Percentiles rank a stretch among this genome's conserved stretches.
Conservation (phyloP, 1,140 invertebrate species). For the Pogonomyrmex californicus region DNA sequence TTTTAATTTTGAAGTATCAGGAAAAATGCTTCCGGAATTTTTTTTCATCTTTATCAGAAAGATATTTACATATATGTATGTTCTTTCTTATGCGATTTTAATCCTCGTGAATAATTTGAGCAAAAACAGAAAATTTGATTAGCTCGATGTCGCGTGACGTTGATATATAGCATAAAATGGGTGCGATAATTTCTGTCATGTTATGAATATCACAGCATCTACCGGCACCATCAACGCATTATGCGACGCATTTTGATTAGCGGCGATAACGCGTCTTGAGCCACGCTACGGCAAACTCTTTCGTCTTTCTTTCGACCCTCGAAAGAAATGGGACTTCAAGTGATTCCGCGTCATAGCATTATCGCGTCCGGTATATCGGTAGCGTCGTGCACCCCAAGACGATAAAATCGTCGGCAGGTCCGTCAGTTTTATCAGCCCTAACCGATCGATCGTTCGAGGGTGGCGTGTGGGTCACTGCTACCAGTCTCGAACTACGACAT, state of each 20-base stretch:
- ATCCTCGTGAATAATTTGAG: neutral
- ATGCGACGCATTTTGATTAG: constrained; percentile 42
- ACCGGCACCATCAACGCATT: constrained; percentile 11
- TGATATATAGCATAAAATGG: constrained; percentile 25
- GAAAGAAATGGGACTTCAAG: constrained; percentile 62
- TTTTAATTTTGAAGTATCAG: neutral
- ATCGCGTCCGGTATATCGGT: constrained; percentile 67
- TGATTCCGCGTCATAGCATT: constrained; percentile 63
- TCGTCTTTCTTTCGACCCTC: constrained; percentile 34
- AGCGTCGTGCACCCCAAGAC: constrained; percentile 51
- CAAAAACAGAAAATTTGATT: constrained; percentile 26
- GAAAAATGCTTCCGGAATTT: neutral
- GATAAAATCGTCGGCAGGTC: constrained; percentile 70
- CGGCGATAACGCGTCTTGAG: constrained; percentile 20
- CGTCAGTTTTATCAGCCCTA: constrained; percentile 60
- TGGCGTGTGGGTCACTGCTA: constrained; percentile 56
- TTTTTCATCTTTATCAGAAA: neutral
- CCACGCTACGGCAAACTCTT: neutral
- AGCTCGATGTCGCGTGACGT: constrained; percentile 10
- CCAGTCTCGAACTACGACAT: constrained; percentile 30
- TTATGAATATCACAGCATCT: constrained; percentile 47
- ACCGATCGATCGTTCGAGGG: constrained; percentile 69
- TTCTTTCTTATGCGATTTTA: neutral
- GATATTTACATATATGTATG: neutral
- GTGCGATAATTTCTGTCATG: constrained; percentile 41